Conservation (phyloP, 2,888 invertebrate species). For the Chloroclystis v-ata region DNA sequence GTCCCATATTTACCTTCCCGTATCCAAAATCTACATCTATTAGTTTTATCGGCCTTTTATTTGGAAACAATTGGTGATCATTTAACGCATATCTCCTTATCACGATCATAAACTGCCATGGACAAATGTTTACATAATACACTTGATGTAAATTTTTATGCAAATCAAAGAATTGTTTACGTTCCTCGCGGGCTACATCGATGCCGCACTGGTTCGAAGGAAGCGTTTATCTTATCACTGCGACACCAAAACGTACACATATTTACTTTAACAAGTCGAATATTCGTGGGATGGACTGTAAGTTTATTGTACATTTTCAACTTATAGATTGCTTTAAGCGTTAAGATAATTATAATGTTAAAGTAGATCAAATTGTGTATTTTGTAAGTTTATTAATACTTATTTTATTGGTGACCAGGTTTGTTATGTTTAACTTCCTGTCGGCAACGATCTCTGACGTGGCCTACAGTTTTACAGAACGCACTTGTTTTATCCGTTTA, state of each 20-base stretch:
- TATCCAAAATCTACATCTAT: too few species aligned
- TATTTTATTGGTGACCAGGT: neutral
- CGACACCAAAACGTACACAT: conserved; percentile 13
- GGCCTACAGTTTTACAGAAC: neutral
- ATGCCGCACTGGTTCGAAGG: conserved; percentile 18
- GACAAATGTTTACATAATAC: conserved; percentile 38
- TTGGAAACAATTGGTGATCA: conserved; percentile 7
- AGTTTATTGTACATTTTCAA: conserved; percentile 18
- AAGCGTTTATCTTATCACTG: conserved; percentile 25
- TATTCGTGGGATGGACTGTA: conserved; percentile 27
- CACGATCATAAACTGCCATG: conserved; percentile 41
- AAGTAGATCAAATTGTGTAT: too few species aligned
- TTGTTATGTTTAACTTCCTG: neutral
- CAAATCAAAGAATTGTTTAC: conserved; percentile 20
- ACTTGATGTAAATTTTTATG: conserved; percentile 21
- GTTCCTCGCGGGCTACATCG: conserved; percentile 12
- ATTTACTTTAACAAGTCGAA: conserved; percentile 10
- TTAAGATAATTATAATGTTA: too few species aligned
- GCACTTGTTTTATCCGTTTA: neutral
- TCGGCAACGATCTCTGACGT: neutral
- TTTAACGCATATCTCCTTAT: conserved; percentile 24
- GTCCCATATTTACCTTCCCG: conserved; percentile 14
- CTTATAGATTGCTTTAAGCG: neutral
- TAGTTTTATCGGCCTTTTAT: too few species aligned
- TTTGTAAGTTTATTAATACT: neutral